phyloP scores from a whole-genome alignment of 2,888 invertebrate genomes.

The Oscheius sp. region DNA sequence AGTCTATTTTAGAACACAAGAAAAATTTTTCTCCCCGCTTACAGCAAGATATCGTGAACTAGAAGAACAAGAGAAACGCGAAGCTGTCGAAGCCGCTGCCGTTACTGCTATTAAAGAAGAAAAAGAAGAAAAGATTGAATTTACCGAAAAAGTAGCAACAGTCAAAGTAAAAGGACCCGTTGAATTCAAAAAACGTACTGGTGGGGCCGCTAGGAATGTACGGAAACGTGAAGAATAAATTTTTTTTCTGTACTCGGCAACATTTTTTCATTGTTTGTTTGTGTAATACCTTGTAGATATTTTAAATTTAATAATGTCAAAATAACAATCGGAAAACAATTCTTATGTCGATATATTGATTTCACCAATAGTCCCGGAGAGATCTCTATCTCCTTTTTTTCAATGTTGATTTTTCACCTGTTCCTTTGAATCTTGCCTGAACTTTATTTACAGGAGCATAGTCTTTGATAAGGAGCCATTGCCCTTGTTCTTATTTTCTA shows the following conservation, averaged over 20 bases:
- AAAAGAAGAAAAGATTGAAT: constrained; percentile 49
- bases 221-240: constrained; percentile 37
- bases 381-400: no score
- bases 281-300: not conserved
- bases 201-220: constrained; percentile 35
- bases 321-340: no score
- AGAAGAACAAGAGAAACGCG: constrained; percentile 33
- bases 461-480: no score
- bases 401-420: not conserved
- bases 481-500: no score
- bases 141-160: constrained; percentile 50
- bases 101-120: constrained; percentile 29
- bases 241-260: not conserved
- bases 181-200: constrained; percentile 52
- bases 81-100: constrained; percentile 5
- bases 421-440: not conserved
- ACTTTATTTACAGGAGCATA: no score
- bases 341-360: no score
- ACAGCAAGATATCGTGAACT: constrained; percentile 42
- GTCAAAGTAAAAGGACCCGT: constrained; percentile 52
- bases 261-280: not conserved
- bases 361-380: no score
- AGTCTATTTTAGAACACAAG: not conserved
- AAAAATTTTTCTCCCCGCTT: constrained; percentile 40
- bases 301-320: not conserved